These are phyloP conservation scores for Muschampia plurimacula DNA, from an alignment of 2,888 invertebrate genomes.

Conservation along the genomic window DNA sequence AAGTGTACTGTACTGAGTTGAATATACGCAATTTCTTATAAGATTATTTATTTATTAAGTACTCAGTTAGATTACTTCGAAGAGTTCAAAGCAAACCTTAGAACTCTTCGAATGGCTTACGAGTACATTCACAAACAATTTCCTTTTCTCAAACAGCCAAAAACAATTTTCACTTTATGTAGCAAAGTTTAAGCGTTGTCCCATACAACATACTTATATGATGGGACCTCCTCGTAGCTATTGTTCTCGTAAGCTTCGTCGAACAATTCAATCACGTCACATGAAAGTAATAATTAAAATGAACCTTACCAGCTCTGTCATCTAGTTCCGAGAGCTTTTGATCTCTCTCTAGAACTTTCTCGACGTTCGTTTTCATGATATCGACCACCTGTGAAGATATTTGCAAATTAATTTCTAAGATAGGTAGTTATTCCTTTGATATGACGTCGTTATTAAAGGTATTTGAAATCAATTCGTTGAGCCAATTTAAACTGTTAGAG, in stretches of 20 bases:
- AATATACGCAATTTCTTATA: too few relatives aligned
- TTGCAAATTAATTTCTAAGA: conserved; percentile 8
- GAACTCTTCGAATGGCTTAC: too few relatives aligned
- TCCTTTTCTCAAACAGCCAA: too few relatives aligned
- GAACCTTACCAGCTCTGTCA: conserved; percentile 90
- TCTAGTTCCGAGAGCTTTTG: conserved; percentile 98
- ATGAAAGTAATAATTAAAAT: conserved; percentile 6
- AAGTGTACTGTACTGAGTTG: too few relatives aligned
- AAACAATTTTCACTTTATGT: too few relatives aligned
- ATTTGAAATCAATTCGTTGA: not conserved
- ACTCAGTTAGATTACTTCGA: too few relatives aligned
- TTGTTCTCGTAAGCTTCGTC: not conserved
- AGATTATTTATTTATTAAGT: too few relatives aligned
- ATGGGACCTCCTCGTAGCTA: too few relatives aligned
- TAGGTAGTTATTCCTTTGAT: not conserved
- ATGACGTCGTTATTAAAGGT: not conserved
- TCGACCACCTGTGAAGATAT: conserved; percentile 89
- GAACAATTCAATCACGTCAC: not conserved
- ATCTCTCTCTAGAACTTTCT: conserved; percentile 98
- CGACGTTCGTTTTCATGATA: conserved; percentile 98
- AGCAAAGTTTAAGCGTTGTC: too few relatives aligned
- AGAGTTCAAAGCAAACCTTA: too few relatives aligned
- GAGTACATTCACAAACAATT: too few relatives aligned
- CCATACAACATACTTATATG: not conserved
- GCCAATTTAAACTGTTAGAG: too few relatives aligned